Evolutionary conservation across 2,113 vertebrate genomes (phyloP).

Genomic region (Pterocles gutturalis): DNA sequence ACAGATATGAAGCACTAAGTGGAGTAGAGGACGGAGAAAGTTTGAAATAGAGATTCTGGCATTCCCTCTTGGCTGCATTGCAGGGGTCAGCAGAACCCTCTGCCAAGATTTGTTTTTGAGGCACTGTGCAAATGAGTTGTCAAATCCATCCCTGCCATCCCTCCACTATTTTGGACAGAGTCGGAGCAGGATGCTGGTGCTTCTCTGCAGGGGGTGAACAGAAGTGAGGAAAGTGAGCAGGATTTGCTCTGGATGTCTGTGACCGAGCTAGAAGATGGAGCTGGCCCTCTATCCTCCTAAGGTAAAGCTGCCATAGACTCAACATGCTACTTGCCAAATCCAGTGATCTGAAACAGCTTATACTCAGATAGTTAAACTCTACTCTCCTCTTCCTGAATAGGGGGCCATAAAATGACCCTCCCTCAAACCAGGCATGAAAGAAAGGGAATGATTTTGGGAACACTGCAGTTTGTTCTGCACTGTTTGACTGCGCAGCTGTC

Average conservation of each 20-base stretch:
- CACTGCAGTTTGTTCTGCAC: neutral
- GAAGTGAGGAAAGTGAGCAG: neutral
- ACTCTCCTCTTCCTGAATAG: neutral
- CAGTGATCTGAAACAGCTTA: neutral
- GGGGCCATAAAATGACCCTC: neutral
- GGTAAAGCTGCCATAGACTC: neutral
- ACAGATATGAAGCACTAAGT: neutral
- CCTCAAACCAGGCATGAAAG: neutral
- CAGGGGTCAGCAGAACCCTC: neutral
- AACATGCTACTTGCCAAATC: neutral
- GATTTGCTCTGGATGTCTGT: neutral
- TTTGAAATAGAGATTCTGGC: slow-evolving; percentile 1
- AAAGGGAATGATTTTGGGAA: neutral
- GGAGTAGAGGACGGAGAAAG: neutral
- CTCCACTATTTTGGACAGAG: neutral
- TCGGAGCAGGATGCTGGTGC: neutral
- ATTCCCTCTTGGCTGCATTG: neutral
- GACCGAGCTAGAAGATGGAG: neutral
- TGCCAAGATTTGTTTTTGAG: slow-evolving; percentile 21
- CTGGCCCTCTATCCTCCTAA: neutral
- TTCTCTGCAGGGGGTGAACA: neutral
- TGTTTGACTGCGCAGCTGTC: neutral
- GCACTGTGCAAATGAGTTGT: neutral
- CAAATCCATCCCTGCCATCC: neutral
- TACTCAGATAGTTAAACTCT: neutral